These are phyloP conservation scores for Papilio elwesi DNA, from an alignment of 2,888 invertebrate species.

Conservation along the genomic window DNA sequence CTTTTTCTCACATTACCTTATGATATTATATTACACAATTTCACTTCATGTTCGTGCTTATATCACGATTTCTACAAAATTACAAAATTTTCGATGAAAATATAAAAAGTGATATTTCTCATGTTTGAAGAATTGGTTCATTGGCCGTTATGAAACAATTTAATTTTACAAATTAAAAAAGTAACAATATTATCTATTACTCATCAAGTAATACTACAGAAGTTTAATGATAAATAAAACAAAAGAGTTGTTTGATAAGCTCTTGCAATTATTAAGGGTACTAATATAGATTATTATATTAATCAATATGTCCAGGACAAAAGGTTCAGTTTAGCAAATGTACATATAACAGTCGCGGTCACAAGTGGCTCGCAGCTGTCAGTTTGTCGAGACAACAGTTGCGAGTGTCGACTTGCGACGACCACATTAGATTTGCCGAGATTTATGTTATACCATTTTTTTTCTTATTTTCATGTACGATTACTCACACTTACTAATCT, in stretches of 20 bases:
- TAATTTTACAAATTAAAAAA: neutral
- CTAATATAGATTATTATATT: slow-evolving; percentile 9
- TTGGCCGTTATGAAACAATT: too few species aligned
- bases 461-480: slow-evolving; percentile 53
- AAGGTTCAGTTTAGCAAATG: slow-evolving; percentile 52
- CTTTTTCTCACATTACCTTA: too few species aligned
- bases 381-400: slow-evolving; percentile 81
- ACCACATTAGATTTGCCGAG: slow-evolving; percentile 57
- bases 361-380: slow-evolving; percentile 80
- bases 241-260: neutral
- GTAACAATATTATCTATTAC: neutral
- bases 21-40: too few species aligned
- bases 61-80: too few species aligned
- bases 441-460: slow-evolving; percentile 69
- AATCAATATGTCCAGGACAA: slow-evolving; percentile 48
- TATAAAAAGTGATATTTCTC: too few species aligned
- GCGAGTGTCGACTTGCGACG: slow-evolving; percentile 72
- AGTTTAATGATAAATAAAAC: neutral
- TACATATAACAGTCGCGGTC: slow-evolving; percentile 46
- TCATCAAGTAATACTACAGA: neutral
- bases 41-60: too few species aligned
- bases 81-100: too few species aligned
- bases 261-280: neutral
- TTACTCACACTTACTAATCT: slow-evolving; percentile 48
- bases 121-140: too few species aligned